Conservation (phyloP, 2,113 vertebrate genomes). For the Polypterus senegalus region DNA sequence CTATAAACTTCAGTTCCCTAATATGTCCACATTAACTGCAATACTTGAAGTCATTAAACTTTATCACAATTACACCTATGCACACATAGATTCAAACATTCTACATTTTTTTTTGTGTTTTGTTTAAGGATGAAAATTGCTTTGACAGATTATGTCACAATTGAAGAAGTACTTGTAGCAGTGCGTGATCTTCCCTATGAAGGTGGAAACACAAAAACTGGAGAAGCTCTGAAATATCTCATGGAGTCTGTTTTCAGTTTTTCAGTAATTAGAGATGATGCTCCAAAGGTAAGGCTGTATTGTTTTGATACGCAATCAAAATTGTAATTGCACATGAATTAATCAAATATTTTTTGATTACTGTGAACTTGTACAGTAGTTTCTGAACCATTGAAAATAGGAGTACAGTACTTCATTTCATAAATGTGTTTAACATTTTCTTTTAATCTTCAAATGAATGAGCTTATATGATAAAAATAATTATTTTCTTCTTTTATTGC, state of each 20-base stretch:
- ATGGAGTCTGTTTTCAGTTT: constrained; percentile 44
- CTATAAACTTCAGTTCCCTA: too few relatives aligned
- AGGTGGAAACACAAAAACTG: constrained; percentile 49
- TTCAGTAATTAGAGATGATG: constrained; percentile 41
- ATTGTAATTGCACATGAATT: background rate
- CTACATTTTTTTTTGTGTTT: background rate
- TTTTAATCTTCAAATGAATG: too few relatives aligned
- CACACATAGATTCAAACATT: too few relatives aligned
- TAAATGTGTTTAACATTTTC: background rate
- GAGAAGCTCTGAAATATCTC: constrained; percentile 54
- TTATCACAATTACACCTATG: too few relatives aligned
- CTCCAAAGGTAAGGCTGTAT: constrained; percentile 56
- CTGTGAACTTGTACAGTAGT: background rate
- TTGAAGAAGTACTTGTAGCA: constrained; percentile 46
- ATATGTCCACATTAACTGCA: too few relatives aligned
- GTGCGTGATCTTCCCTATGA: constrained; percentile 45
- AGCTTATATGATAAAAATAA: too few relatives aligned
- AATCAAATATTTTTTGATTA: background rate
- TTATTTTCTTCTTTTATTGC: too few relatives aligned
- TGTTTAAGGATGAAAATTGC: constrained; percentile 58
- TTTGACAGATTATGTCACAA: constrained; percentile 53
- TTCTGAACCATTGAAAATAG: background rate
- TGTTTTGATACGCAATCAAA: background rate
- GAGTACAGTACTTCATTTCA: too few relatives aligned
- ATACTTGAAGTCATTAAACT: too few relatives aligned